Evolutionary conservation across 2,797 vertebrate species (phyloP).

Genomic region (Sebastes miniatus): DNA sequence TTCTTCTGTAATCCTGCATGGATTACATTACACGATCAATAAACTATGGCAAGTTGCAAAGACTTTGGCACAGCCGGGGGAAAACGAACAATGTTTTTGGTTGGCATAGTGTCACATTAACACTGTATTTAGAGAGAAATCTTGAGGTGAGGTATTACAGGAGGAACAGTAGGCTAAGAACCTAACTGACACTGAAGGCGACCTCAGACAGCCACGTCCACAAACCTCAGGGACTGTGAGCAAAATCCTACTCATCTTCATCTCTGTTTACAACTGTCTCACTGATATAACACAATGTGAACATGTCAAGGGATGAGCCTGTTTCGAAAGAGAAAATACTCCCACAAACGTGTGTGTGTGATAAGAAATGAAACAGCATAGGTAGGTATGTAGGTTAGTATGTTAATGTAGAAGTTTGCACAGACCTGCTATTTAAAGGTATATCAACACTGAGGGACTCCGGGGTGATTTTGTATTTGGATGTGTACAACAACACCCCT

Average conservation of each 20-base stretch:
- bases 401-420: background rate
- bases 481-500: background rate
- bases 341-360: background rate
- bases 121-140: background rate
- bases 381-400: background rate
- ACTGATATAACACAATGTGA: background rate
- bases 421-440: background rate
- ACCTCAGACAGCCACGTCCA: conserved; percentile 7
- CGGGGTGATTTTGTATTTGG: background rate
- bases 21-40: conserved; percentile 9
- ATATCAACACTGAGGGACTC: background rate
- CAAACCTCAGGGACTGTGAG: conserved; percentile 1
- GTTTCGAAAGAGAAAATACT: background rate
- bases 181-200: background rate
- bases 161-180: conserved; percentile 28
- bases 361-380: background rate
- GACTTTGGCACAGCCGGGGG: background rate
- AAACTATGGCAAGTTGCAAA: background rate
- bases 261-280: background rate
- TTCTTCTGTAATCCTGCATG: conserved; percentile 9
- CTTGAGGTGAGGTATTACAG: background rate
- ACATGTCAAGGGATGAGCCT: background rate
- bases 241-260: background rate
- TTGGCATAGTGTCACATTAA: background rate
- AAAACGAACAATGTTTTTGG: background rate